phyloP scores from a whole-genome alignment of 2,797 vertebrate genomes.

The Prunella strophiata region DNA sequence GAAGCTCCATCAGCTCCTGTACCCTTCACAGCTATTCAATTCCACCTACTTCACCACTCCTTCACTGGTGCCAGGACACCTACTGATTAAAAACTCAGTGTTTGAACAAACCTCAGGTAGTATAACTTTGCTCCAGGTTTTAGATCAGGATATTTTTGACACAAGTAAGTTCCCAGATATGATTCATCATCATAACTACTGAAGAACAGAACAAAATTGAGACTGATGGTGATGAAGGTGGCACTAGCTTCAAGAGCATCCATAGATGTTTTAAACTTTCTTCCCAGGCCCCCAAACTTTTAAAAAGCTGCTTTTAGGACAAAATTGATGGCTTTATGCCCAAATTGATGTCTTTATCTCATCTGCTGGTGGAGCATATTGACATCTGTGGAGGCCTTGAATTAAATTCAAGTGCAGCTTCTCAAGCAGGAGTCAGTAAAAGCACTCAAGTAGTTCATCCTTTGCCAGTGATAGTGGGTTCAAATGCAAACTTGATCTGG shows the following conservation, averaged over 20 bases:
- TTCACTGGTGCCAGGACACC: background rate
- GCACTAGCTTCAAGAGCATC: background rate
- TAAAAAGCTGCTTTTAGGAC: background rate
- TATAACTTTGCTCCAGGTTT: background rate
- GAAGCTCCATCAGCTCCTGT: background rate
- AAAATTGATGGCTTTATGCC: background rate
- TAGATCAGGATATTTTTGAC: background rate
- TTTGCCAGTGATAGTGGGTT: background rate
- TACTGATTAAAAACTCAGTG: fast-evolving
- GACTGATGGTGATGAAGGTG: background rate
- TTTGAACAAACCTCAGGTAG: background rate
- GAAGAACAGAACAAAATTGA: background rate
- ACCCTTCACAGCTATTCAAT: background rate
- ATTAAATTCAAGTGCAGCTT: background rate
- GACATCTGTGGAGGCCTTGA: background rate
- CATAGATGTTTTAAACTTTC: background rate
- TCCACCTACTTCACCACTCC: background rate
- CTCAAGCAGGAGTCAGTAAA: background rate
- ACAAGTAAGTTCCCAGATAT: background rate
- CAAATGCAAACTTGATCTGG: background rate
- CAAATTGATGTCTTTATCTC: background rate
- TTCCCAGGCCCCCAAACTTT: background rate
- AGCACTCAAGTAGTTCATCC: background rate
- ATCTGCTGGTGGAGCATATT: background rate
- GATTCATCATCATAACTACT: background rate